Base-by-base conservation (phyloP, 2,113 vertebrate genomes). In the Phylloscopus whistleri region DNA sequence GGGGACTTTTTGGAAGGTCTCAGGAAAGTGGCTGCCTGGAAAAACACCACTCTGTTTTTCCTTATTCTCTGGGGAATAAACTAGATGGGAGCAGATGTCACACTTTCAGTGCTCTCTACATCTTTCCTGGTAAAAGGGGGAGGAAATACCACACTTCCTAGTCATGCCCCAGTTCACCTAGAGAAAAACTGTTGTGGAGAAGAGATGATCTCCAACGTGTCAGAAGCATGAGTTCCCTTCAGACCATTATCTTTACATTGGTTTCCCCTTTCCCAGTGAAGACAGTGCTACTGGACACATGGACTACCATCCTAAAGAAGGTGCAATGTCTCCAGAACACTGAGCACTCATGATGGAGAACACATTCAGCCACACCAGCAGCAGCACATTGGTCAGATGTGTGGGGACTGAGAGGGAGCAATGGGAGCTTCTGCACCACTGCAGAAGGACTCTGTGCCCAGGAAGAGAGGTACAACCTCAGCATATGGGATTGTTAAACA, bases 241-340 rank as follows among this genome's bases (percentile, higher is more conserved):
- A 69, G 51, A 74, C 26, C 19, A 27, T 27, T 19, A 24, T 9
- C 22, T 43, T 41, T 7, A 9, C 18, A 15, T 0, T 31, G 21
- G 6, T 15, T 73, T 78, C 77, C 67, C 37, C 60, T 55, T 35
- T 52, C 33, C 68, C 2, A 2, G 2, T 2, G 8, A 84, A 59
- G 46, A 41, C 3, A 0, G 26, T 2, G 1, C 79, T 21, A 6
- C 0, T 6, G 1, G 31, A 23, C 11, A 7, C 39, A 66, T 17
- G 13, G 35, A 43, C 27, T 66, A 46, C 30, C 49, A 23, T 5
- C 35, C 52, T 37, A 30, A 87, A 41, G 48, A 19, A 46, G 20
- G 37, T 28, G 10, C 9, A 31, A 15, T 7, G 27, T 39, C 46
- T 80, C 66, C 63, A 49, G 33, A 69, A 39, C 2, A 19, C 43